Evolutionary conservation across 1,140 invertebrate species (phyloP).

Genomic region (Venturia canescens): DNA sequence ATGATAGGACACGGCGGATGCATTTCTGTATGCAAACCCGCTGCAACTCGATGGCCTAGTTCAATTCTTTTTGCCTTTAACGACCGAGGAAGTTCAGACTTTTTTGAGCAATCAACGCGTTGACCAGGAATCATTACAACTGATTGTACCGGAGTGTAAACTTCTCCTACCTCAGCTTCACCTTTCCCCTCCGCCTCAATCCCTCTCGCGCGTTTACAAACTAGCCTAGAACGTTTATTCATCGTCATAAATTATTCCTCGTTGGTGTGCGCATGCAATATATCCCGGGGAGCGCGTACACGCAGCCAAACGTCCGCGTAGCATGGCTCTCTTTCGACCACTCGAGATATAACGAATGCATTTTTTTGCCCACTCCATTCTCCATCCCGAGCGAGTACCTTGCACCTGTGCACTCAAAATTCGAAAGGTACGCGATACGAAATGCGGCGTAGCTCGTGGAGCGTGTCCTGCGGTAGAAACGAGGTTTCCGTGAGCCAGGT

Average conservation of each 20-base stretch:
- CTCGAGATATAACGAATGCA: background rate
- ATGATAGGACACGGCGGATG: background rate
- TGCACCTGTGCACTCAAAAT: conserved; percentile 30
- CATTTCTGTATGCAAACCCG: conserved; percentile 17
- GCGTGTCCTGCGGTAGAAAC: conserved; percentile 52
- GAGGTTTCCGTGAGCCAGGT: conserved; percentile 61
- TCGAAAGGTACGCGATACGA: conserved; percentile 15
- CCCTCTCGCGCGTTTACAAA: background rate
- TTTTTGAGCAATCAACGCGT: conserved; percentile 32
- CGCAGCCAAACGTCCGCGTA: background rate
- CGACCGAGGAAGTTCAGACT: conserved; percentile 11
- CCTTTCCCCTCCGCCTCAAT: background rate
- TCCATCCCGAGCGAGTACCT: background rate
- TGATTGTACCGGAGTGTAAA: conserved; percentile 35
- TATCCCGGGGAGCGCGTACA: background rate
- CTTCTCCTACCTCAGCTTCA: background rate
- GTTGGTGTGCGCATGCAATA: conserved; percentile 15
- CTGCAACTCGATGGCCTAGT: conserved; percentile 27
- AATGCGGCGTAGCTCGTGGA: conserved; percentile 2
- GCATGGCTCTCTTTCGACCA: background rate
- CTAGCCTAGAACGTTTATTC: conserved; percentile 27
- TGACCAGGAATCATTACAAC: conserved; percentile 28
- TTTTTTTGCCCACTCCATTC: background rate
- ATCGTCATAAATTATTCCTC: conserved; percentile 44
- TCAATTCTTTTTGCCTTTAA: conserved; percentile 36